Evolutionary conservation across 2,797 vertebrate genomes (phyloP).

Genomic region (Sebastes itinus): DNA sequence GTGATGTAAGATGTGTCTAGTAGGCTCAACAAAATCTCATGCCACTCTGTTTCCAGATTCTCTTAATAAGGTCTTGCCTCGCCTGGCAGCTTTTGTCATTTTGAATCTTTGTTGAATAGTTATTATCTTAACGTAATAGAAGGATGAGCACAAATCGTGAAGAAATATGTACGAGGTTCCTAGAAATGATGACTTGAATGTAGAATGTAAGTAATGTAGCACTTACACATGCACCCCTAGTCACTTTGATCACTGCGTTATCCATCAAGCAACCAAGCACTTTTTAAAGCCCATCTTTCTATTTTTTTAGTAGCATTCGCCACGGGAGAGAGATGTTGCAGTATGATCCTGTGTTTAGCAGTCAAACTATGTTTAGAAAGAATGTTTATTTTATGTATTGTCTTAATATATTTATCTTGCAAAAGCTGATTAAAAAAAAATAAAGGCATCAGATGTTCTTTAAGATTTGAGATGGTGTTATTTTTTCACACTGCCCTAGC

Average conservation of each 20-base stretch:
- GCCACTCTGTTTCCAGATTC: conserved; percentile 4
- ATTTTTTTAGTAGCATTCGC: not conserved
- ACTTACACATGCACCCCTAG: not conserved
- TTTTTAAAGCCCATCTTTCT: conserved; percentile 22
- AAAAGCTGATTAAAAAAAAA: conserved; percentile 25
- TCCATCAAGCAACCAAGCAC: conserved; percentile 26
- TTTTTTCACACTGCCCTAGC: not conserved
- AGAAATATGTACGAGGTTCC: not conserved
- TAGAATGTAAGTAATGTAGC: no score
- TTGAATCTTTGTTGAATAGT: not conserved
- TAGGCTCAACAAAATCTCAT: conserved; percentile 6
- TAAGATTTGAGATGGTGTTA: not conserved
- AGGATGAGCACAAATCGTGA: not conserved
- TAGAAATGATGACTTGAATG: not conserved
- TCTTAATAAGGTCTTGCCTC: conserved; percentile 3
- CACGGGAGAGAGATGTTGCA: not conserved
- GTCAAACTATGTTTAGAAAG: conserved; percentile 32
- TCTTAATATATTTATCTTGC: conserved; percentile 35
- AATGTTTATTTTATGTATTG: conserved; percentile 42
- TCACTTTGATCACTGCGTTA: conserved; percentile 10
- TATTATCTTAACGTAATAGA: not conserved
- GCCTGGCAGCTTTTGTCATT: conserved; percentile 6
- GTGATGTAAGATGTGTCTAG: not conserved
- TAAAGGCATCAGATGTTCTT: conserved; percentile 56
- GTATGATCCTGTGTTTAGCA: not conserved